Evolutionary conservation across 1,140 invertebrate species (phyloP).

Genomic region (Papilio polyxenes): DNA sequence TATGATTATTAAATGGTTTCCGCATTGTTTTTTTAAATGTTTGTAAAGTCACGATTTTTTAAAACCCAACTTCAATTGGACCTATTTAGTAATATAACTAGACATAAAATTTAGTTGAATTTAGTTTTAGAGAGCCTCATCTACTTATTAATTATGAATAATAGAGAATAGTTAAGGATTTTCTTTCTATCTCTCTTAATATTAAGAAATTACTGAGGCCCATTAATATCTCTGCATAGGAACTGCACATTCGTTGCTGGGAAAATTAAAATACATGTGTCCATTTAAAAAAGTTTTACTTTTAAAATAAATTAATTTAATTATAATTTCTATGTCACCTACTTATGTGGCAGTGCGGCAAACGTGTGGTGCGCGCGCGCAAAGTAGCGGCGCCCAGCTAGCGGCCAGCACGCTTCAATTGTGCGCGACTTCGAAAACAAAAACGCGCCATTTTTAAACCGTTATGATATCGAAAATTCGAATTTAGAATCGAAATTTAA

Average conservation of each 20-base stretch:
- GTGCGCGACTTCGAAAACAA: slow-evolving; percentile 47
- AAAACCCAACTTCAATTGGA: background rate
- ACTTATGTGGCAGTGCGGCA: slow-evolving; percentile 54
- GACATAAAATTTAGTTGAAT: no score
- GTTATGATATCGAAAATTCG: slow-evolving; percentile 1
- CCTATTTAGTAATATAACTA: no score
- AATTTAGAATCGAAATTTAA: slow-evolving; percentile 33
- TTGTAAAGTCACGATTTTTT: background rate
- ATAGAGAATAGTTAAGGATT: no score
- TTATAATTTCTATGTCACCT: slow-evolving; percentile 58
- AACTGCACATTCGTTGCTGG: background rate
- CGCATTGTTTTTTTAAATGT: background rate
- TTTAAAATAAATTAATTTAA: slow-evolving; percentile 42
- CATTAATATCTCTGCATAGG: background rate
- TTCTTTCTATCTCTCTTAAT: no score
- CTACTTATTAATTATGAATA: no score
- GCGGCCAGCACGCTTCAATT: slow-evolving; percentile 56
- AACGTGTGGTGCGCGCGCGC: slow-evolving; percentile 56
- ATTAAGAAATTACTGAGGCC: background rate
- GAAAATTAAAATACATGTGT: background rate
- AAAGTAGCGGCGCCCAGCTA: slow-evolving; percentile 59
- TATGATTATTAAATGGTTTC: slow-evolving; percentile 7
- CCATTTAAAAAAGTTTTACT: background rate
- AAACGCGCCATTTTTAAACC: slow-evolving; percentile 45
- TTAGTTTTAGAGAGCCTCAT: no score